Base-by-base conservation (phyloP, 2,113 vertebrate species). In the Dicrurus megarhynchus region DNA sequence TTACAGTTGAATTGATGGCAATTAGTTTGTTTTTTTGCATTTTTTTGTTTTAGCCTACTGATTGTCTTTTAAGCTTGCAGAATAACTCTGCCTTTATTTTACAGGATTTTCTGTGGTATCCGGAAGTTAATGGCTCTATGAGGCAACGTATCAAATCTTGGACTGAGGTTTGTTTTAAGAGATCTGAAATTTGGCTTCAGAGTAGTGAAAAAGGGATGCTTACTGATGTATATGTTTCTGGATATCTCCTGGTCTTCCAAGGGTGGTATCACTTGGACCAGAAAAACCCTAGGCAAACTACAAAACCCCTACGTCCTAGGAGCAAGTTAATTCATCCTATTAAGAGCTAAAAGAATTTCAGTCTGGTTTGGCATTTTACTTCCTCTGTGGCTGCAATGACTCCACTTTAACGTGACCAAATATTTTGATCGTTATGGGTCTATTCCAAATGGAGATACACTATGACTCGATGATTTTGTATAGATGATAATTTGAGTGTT, bases 51-150 rank as follows among this genome's bases (percentile, higher is more conserved):
- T 68, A 30, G 6, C 57, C 28, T 78, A 13, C 11, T 46, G 17
- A 35, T 79, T 64, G 23, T 59, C 27, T 71, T 52, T 59, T 42
- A 68, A 76, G 37, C 21, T 73, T 73, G 46, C n/a, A 57, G 64
- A 57, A 18, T 86, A 70, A 87, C 41, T 42, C n/a, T 90, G 47
- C 42, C 3, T 84, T 92, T 74, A 27, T 78, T 69, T 83, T 71
- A 79, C 77, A 99, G 99, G 98, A 99, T 97, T 99, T 99, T 96
- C 95, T 99, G 46, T 99, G 99, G 99, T 98, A 98, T 94, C 98
- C 99, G 33, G 99, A 99, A 98, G 99, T 99, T 92, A 99, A 99
- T 98, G 98, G 99, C 82, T 99, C 99, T 39, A 99, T 99, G 99
- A 99, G 98, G 90, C 99, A 99, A 44, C 98, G 98, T 91, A 98